These are phyloP conservation scores for Drosophila repleta DNA, from an alignment of 1,140 invertebrate species.

Conservation along the genomic window DNA sequence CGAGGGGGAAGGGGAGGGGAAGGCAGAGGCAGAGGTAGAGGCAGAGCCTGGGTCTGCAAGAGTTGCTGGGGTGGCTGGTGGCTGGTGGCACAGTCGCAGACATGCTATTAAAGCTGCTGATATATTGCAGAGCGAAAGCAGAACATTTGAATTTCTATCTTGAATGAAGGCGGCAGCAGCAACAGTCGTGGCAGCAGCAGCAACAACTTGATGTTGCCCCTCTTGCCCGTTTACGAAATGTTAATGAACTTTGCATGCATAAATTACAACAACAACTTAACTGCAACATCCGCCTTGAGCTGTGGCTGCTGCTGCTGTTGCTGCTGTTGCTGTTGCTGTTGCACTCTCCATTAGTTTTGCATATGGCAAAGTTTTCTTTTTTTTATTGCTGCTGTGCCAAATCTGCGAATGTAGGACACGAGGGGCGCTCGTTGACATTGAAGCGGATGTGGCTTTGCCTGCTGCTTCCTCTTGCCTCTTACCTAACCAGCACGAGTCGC, in stretches of 20 bases:
- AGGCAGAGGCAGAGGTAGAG: background rate
- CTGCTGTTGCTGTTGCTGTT: slow-evolving; percentile 4
- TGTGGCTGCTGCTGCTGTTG: slow-evolving; percentile 10
- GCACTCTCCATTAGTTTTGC: slow-evolving; percentile 51
- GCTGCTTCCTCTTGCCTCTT: slow-evolving; percentile 39
- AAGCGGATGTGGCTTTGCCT: slow-evolving; percentile 40
- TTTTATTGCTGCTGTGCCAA: slow-evolving; percentile 42
- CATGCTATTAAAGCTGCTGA: slow-evolving; percentile 48
- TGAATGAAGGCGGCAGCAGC: slow-evolving; percentile 25
- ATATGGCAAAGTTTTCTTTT: slow-evolving; percentile 47
- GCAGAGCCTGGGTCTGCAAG: too few relatives aligned
- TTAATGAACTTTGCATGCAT: slow-evolving; percentile 62
- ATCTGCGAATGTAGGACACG: slow-evolving; percentile 40
- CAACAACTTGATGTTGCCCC: slow-evolving; percentile 9
- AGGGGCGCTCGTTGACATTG: slow-evolving; percentile 41
- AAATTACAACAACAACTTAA: slow-evolving; percentile 40
- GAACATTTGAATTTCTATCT: slow-evolving; percentile 58
- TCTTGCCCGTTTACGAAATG: slow-evolving; percentile 33
- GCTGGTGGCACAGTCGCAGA: slow-evolving; percentile 4
- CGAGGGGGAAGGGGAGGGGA: background rate
- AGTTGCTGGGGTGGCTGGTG: background rate
- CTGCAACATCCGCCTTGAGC: slow-evolving; percentile 49
- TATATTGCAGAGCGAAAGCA: slow-evolving; percentile 68
- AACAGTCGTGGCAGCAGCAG: slow-evolving; percentile 4
- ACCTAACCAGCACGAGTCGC: slow-evolving; percentile 24